Percentiles rank a stretch among this genome's conserved stretches.
phyloP scores from a whole-genome alignment of 2,888 invertebrate species.

The Blastobasis lacticolella region DNA sequence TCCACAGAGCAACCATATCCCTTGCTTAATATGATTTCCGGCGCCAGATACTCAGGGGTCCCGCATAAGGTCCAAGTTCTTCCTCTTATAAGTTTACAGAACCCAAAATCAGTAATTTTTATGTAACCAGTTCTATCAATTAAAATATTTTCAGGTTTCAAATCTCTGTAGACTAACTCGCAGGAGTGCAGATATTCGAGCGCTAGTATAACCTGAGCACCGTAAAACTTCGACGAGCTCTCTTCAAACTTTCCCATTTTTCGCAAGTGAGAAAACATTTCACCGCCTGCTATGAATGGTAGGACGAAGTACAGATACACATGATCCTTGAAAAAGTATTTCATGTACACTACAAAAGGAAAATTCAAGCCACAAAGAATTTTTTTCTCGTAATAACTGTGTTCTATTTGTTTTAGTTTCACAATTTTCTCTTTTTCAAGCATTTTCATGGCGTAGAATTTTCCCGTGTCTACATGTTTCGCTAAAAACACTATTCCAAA shows the following conservation, averaged over 20 bases:
- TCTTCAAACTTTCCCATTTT: slow-evolving; percentile 81
- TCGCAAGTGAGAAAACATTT: slow-evolving; percentile 87
- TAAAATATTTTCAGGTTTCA: slow-evolving; percentile 94
- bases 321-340: slow-evolving; percentile 90
- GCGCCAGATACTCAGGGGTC: slow-evolving; percentile 97
- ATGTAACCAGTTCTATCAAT: slow-evolving; percentile 85
- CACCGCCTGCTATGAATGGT: slow-evolving; percentile 89
- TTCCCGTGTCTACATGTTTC: slow-evolving; percentile 72
- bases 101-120: slow-evolving; percentile 95
- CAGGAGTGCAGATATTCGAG: slow-evolving; percentile 93
- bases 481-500: slow-evolving; percentile 89
- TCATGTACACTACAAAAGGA: slow-evolving; percentile 90
- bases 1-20: slow-evolving; percentile 95
- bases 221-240: slow-evolving; percentile 88
- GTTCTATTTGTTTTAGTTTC: slow-evolving; percentile 89
- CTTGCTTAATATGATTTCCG: slow-evolving; percentile 92
- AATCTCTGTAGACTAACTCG: slow-evolving; percentile 90
- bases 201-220: slow-evolving; percentile 90
- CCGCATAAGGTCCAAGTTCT: slow-evolving; percentile 96
- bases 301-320: slow-evolving; percentile 87
- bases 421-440: slow-evolving; percentile 90
- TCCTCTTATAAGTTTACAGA: slow-evolving; percentile 85
- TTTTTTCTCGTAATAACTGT: slow-evolving; percentile 91
- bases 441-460: slow-evolving; percentile 90
- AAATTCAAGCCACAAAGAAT: slow-evolving; percentile 89